phyloP scores from a whole-genome alignment of 2,797 vertebrate species.

The Prionace glauca region DNA sequence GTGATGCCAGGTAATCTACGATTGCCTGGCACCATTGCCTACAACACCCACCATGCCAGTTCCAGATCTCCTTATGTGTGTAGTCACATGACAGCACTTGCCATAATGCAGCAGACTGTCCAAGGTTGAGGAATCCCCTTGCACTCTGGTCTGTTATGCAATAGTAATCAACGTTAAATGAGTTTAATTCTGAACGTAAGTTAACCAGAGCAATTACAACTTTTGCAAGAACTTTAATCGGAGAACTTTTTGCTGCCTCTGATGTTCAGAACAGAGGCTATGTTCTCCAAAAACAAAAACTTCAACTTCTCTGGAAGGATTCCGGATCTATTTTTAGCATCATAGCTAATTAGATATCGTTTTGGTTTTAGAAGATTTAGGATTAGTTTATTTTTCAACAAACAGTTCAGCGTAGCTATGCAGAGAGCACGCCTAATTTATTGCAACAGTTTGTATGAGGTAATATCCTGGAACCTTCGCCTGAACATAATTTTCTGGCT shows the following conservation, averaged over 20 bases:
- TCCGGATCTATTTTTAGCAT: not conserved
- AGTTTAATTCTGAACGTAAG: not conserved
- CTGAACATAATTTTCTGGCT: not conserved
- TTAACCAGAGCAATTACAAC: not conserved
- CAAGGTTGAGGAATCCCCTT: not conserved
- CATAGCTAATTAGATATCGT: not conserved
- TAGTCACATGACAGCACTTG: not conserved
- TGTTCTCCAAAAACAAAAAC: not conserved
- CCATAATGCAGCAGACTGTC: not conserved
- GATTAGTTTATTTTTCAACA: not conserved
- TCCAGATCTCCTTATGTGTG: too few relatives aligned
- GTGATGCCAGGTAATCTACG: too few relatives aligned
- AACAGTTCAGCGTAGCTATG: not conserved
- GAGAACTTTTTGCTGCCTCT: not conserved
- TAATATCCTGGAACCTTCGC: not conserved
- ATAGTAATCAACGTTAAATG: not conserved
- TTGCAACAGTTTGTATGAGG: not conserved
- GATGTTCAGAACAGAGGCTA: not conserved
- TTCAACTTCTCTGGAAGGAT: not conserved
- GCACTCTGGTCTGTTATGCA: not conserved
- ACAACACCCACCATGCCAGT: too few relatives aligned
- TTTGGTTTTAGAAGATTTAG: not conserved
- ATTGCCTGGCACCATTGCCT: too few relatives aligned
- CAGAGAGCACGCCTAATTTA: not conserved
- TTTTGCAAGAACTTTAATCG: not conserved